Evolutionary conservation across 2,797 vertebrate genomes (phyloP).

Genomic region (Meda fulgida): DNA sequence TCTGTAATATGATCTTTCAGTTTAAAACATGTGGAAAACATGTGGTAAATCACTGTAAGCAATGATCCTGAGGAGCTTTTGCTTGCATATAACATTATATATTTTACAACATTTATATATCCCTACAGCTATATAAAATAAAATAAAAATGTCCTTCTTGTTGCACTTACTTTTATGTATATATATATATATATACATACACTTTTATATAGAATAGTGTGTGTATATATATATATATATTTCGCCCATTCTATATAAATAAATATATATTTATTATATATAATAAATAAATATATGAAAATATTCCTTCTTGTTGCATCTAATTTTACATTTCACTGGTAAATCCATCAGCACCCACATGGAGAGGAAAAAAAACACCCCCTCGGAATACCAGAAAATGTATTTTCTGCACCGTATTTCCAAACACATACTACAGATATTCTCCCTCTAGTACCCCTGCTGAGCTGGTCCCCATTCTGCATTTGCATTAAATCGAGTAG

Average conservation of each 20-base stretch:
- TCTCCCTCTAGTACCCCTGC: constrained; percentile 40
- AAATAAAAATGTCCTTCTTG: background rate
- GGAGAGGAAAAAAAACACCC: background rate
- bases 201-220: no score
- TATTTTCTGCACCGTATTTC: constrained; percentile 55
- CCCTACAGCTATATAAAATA: no score
- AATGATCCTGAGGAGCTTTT: background rate
- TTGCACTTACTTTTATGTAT: background rate
- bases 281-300: background rate
- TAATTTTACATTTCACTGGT: constrained; percentile 23
- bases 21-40: background rate
- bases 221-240: background rate
- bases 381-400: constrained; percentile 52
- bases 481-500: constrained; percentile 63
- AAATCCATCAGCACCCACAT: constrained; percentile 28
- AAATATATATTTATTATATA: background rate
- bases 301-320: constrained; percentile 4
- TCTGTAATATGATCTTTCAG: background rate
- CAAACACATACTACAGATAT: constrained; percentile 42
- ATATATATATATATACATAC: no score
- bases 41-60: background rate
- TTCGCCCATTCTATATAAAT: background rate
- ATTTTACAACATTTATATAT: background rate
- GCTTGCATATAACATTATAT: background rate
- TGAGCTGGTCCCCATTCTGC: constrained; percentile 41